phyloP scores from a whole-genome alignment of 30 jellyfish, hydroid and myxozoan genomes.

The Aurelia sp. region DNA sequence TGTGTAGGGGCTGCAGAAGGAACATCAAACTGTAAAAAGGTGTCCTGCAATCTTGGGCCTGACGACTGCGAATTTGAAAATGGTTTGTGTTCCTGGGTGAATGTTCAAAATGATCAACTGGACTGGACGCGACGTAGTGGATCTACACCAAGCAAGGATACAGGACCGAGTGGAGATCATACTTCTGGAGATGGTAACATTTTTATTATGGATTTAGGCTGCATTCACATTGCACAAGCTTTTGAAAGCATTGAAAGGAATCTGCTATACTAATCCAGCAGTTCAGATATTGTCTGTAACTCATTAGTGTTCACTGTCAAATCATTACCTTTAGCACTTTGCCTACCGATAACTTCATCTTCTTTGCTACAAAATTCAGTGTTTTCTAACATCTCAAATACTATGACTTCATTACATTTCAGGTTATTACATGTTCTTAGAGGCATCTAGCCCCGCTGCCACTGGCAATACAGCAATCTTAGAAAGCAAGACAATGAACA shows the following conservation, averaged over 20 bases:
- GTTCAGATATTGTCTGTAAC: too few species aligned
- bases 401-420: not conserved
- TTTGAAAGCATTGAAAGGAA: too few species aligned
- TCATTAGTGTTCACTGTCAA: not conserved
- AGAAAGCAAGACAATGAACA: constrained; percentile 15
- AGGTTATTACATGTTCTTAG: constrained; percentile 63
- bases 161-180: constrained; percentile 66
- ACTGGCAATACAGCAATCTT: constrained; percentile 36
- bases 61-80: constrained; percentile 39
- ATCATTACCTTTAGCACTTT: not conserved
- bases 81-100: constrained; percentile 28
- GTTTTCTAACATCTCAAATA: not conserved
- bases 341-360: not conserved
- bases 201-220: not conserved
- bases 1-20: constrained; percentile 66
- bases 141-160: constrained; percentile 30
- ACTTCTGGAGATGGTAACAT: constrained; percentile 36
- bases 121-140: constrained; percentile 47
- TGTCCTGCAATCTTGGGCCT: constrained; percentile 46
- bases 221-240: too few species aligned
- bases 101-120: constrained; percentile 10
- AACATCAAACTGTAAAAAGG: constrained; percentile 18
- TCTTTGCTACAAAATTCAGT: not conserved
- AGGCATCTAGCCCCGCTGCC: constrained; percentile 62
- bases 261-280: too few species aligned